Conservation (phyloP, 2,797 vertebrate species). For the Pangasius sanitwongsei region DNA sequence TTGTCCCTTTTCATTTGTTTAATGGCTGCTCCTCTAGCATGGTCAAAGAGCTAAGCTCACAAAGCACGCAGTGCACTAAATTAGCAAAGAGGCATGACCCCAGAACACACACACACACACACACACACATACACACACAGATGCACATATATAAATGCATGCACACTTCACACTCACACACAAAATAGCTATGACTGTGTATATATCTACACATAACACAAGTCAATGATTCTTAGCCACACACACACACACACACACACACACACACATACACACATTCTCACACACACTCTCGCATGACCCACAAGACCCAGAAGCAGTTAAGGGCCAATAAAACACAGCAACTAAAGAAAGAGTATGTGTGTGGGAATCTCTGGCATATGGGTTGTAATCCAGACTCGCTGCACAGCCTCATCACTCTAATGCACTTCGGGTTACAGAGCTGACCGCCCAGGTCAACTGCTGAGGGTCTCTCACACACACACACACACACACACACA, state of each 20-base stretch:
- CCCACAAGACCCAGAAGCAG: slow-evolving; percentile 56
- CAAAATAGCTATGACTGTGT: neutral
- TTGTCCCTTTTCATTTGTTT: slow-evolving; percentile 53
- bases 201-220: neutral
- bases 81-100: slow-evolving; percentile 48
- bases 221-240: neutral
- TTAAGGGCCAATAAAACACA: slow-evolving; percentile 60
- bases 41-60: slow-evolving; percentile 45
- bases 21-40: slow-evolving; percentile 42
- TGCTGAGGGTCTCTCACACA: slow-evolving; percentile 14
- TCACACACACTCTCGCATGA: slow-evolving; percentile 58
- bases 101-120: slow-evolving; percentile 7
- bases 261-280: slow-evolving; percentile 6
- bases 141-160: slow-evolving; percentile 1
- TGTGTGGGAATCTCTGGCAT: slow-evolving; percentile 80
- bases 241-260: neutral
- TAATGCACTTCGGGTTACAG: slow-evolving; percentile 50
- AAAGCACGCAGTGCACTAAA: slow-evolving; percentile 52
- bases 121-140: slow-evolving; percentile 13
- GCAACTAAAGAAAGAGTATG: slow-evolving; percentile 61
- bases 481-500: slow-evolving; percentile 5
- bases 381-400: slow-evolving; percentile 65
- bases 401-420: slow-evolving; percentile 59
- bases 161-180: neutral
- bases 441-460: slow-evolving; percentile 42